Evolutionary conservation across 2,888 invertebrate genomes (phyloP), one percentile per base, ranked within the genome.

Genomic region (Aethes cnicana): DNA sequence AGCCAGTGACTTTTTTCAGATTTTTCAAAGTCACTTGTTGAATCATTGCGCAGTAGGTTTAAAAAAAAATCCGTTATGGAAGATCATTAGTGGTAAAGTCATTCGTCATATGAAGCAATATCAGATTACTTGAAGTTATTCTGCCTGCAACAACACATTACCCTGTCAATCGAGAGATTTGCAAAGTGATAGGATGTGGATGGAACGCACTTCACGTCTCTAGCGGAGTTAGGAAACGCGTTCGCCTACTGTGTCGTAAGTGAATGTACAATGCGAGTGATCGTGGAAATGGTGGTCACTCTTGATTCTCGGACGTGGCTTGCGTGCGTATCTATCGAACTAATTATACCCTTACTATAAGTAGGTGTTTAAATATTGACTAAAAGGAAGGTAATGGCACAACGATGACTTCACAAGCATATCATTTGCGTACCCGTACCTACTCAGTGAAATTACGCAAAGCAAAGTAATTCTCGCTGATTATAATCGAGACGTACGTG

Each of bases 401-500:
- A 28, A 21, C 16, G 37, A 43, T 28, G 26, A 35, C 41, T 17
- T 21, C 35, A 43, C 17, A 28, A 3, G 12, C 39, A 47, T 39
- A 30, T 28, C 21, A 12, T 28, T 4, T 37, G 44, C 37, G 43
- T 44, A 37, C 43, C 43, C 36, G 41, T 30, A 16, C 36, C 36
- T n/a, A 33, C 28, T 11, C 28, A 37, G 21, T 16, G 8, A 23
- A 18, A 25, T 52, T 52, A 46, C 37, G 44, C 44, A 44, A 52
- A 25, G 53, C 32, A 36, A 42, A 52, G 32, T 50, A 56, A 58
- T 25, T 59, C 55, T 43, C 54, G 37, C 37, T 26, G 53, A 60
- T 63, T 55, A 55, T 26, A 42, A 58, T 66, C 49, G 48, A 53
- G 56, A 61, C 56, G 60, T 60, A 58, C 44, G 56, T 39, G 52